These are phyloP conservation scores for Encarsia formosa DNA, from an alignment of 2,888 invertebrate species.

Conservation along the genomic window DNA sequence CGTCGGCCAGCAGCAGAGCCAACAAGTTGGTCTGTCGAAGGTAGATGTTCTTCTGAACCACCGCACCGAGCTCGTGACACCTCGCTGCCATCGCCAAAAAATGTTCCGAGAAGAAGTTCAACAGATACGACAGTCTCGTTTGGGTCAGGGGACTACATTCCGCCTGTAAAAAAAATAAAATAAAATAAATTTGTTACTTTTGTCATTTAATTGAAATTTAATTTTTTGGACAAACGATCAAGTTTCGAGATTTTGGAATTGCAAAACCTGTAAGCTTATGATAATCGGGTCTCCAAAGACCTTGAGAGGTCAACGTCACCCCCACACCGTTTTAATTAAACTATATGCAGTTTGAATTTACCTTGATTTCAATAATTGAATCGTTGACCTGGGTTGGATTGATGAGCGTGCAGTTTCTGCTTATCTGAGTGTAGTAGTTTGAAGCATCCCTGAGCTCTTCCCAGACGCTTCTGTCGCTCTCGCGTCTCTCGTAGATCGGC, in stretches of 20 bases:
- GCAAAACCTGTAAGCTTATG: not conserved
- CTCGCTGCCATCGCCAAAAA: slow-evolving; percentile 67
- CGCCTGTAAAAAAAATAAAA: slow-evolving; percentile 36
- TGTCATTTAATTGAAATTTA: not conserved
- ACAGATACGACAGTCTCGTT: slow-evolving; percentile 59
- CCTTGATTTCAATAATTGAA: slow-evolving; percentile 45
- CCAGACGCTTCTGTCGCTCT: slow-evolving; percentile 33
- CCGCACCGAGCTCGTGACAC: slow-evolving; percentile 61
- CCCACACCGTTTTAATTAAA: no score
- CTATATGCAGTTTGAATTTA: no score
- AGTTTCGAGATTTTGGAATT: not conserved
- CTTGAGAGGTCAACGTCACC: no score
- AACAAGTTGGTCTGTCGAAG: slow-evolving; percentile 68
- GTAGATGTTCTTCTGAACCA: slow-evolving; percentile 63
- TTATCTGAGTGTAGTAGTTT: slow-evolving; percentile 20
- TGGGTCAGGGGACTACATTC: slow-evolving; percentile 55
- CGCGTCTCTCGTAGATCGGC: not conserved
- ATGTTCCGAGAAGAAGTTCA: slow-evolving; percentile 69
- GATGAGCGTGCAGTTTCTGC: slow-evolving; percentile 34
- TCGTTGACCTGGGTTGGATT: slow-evolving; percentile 37
- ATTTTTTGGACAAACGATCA: not conserved
- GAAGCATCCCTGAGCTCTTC: slow-evolving; percentile 28
- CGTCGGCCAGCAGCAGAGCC: slow-evolving; percentile 59
- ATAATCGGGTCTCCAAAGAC: no score
- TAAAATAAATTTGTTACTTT: not conserved